Base-by-base conservation (phyloP, 2,797 vertebrate species). In the Austrolebias charrua region DNA sequence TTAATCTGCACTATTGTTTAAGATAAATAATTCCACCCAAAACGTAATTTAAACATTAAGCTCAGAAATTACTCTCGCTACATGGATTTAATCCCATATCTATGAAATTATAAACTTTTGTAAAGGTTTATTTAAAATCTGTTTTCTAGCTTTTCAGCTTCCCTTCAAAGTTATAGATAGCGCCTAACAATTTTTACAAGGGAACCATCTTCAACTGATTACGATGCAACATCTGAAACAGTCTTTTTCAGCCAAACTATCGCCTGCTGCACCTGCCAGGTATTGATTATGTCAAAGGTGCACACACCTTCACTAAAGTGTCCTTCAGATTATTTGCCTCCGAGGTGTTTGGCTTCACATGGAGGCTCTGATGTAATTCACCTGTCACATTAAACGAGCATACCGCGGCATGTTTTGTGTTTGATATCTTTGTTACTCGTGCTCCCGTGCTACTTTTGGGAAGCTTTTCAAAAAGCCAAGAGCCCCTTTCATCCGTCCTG, bases 341-440 rank as follows among this genome's bases (percentile, higher is more conserved):
- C 45, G 56, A 63, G 43, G 57, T 70, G 50, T 61, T 78, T 83
- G 31, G 40, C 60, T 51, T 71, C 64, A 60, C 47, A 6, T 47
- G 31, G 57, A 76, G 69, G 19, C 70, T 63, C 74, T 84, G 82
- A 85, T 81, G 80, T 71, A 83, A 85, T 47, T 75, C 76, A 81
- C 66, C 76, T 79, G 83, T 78, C 82, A 78, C 61, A 68, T 78
- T 82, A 63, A 80, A 82, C 78, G 75, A 82, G 73, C 80, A 69
- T 60, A 79, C 78, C 82, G 80, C 69, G 40, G 67, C 54, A 59
- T 46, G 40, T 78, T 81, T 48, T 46, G 49, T 1, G 24, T 87
- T 60, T 87, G 82, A 86, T 87, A 71, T 68, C 72, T 78, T 85
- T 80, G 80, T 85, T 82, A 81, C 73, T 71, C 77, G 88, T 64